A percentile compares a stretch with the other conserved stretches of the same genome.
Conservation (phyloP, 2,797 vertebrate species). For the Cichlasoma orientale region DNA sequence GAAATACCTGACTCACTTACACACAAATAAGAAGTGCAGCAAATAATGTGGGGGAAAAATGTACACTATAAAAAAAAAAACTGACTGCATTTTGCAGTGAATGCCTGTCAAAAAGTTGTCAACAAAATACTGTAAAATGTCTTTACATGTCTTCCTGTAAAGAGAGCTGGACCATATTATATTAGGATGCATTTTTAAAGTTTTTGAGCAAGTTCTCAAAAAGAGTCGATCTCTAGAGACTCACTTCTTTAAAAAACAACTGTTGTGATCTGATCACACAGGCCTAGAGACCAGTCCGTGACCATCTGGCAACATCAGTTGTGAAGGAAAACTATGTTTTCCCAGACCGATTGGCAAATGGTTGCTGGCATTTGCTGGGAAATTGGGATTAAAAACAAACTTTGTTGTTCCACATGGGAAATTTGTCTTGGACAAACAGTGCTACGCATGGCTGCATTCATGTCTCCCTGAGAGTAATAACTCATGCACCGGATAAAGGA, state of each 20-base stretch:
- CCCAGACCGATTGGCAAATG: not conserved
- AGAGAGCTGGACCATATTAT: not conserved
- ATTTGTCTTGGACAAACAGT: no score
- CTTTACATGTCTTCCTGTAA: not conserved
- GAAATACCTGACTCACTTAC: conserved; percentile 56
- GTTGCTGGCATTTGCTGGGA: not conserved
- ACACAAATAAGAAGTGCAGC: conserved; percentile 2
- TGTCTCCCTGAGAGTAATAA: no score
- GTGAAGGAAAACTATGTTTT: not conserved
- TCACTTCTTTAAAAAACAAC: no score
- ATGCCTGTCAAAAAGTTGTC: not conserved
- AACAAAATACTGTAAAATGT: not conserved
- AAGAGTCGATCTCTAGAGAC: no score
- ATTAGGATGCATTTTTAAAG: not conserved
- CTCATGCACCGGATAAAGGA: no score
- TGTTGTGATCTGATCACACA: not conserved
- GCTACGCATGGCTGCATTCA: no score
- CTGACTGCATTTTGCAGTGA: not conserved
- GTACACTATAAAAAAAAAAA: not conserved
- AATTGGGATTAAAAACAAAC: not conserved
- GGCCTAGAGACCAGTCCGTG: not conserved
- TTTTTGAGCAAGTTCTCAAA: not conserved
- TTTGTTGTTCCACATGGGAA: no score
- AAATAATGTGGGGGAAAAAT: not conserved
- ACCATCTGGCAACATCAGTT: not conserved